A percentile compares a stretch with the other conserved stretches of the same genome.
Conservation (phyloP, 64 coral and sea anemone genomes). For the Porites australiensis region DNA sequence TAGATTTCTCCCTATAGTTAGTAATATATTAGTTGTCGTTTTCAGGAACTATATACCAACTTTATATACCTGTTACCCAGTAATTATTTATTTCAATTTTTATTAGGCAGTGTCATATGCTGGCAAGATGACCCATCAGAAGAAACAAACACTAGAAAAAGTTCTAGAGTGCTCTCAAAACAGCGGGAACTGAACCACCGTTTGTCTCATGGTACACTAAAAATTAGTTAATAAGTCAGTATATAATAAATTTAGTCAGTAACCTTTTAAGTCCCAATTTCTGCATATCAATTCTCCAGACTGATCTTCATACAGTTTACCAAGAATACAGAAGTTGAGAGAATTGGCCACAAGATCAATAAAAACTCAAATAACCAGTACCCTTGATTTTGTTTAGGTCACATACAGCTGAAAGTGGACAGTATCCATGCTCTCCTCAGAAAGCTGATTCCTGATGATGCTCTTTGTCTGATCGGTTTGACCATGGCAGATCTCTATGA, state of each 20-base stretch:
- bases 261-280: too few relatives aligned
- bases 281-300: neutral
- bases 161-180: constrained; percentile 54
- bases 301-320: neutral
- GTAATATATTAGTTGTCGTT: too few relatives aligned
- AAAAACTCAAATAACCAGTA: neutral
- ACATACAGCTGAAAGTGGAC: constrained; percentile 71
- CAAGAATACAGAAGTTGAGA: neutral
- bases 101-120: neutral
- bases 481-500: constrained; percentile 87
- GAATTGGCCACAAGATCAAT: too few relatives aligned
- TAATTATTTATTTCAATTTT: too few relatives aligned
- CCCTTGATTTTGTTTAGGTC: constrained; percentile 26
- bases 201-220: constrained; percentile 66
- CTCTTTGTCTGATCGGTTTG: constrained; percentile 84
- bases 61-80: too few relatives aligned
- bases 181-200: constrained; percentile 62
- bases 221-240: too few relatives aligned
- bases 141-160: neutral
- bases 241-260: too few relatives aligned
- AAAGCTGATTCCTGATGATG: constrained; percentile 60
- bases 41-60: too few relatives aligned
- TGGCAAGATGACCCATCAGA: constrained; percentile 2
- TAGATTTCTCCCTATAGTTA: too few relatives aligned
- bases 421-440: constrained; percentile 69